A percentile compares a stretch with the other conserved stretches of the same genome.
phyloP scores from a whole-genome alignment of 2,888 invertebrate species.

The Operophtera brumata region DNA sequence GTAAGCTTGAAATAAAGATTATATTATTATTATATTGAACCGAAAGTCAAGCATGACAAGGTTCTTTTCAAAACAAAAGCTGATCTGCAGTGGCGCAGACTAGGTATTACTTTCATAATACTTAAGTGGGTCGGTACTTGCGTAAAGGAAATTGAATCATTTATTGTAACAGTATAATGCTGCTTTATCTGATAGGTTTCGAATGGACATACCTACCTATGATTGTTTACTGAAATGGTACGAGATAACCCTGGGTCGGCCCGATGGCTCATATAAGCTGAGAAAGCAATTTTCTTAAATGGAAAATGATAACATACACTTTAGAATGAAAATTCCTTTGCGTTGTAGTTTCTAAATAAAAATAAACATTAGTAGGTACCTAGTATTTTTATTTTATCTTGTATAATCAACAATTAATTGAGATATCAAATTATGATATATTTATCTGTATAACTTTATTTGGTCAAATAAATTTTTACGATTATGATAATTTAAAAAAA shows the following conservation, averaged over 20 bases:
- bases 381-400: no score
- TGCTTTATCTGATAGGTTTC: constrained; percentile 74
- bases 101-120: constrained; percentile 72
- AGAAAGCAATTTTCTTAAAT: constrained; percentile 3
- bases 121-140: constrained; percentile 79
- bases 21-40: no score
- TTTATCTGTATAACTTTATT: no score
- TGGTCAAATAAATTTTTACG: no score
- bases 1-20: no score
- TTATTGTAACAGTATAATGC: constrained; percentile 76
- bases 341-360: no score
- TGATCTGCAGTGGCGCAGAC: neutral
- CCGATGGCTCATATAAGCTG: neutral
- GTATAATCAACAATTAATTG: no score
- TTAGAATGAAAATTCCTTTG: no score
- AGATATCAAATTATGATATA: no score
- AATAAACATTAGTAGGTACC: no score
- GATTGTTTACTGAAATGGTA: constrained; percentile 59
- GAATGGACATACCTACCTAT: constrained; percentile 62
- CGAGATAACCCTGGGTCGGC: constrained; percentile 41
- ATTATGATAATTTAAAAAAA: no score
- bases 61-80: neutral
- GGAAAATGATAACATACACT: neutral
- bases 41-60: neutral
- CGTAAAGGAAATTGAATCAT: constrained; percentile 79